Evolutionary conservation across 1,140 invertebrate genomes (phyloP).

Genomic region (Teleopsis dalmanni): DNA sequence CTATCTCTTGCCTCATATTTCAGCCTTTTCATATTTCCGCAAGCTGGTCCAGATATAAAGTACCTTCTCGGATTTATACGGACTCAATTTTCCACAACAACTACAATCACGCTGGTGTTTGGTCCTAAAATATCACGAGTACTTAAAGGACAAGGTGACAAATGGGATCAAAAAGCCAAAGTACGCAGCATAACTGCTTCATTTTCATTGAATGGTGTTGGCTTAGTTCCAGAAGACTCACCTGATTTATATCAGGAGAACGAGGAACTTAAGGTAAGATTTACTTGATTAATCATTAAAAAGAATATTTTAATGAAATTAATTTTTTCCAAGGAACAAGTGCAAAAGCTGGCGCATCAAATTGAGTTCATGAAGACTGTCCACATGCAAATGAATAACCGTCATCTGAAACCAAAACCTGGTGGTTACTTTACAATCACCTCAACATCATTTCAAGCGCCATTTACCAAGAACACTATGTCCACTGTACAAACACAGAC

Average conservation of each 20-base stretch:
- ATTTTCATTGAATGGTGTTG: slow-evolving; percentile 75
- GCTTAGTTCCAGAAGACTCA: slow-evolving; percentile 67
- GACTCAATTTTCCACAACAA: slow-evolving; percentile 78
- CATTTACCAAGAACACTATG: slow-evolving; percentile 35
- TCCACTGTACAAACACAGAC: slow-evolving; percentile 40
- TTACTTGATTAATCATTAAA: background rate
- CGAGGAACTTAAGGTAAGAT: slow-evolving; percentile 72
- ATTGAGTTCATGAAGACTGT: slow-evolving; percentile 90
- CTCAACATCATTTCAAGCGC: slow-evolving; percentile 44
- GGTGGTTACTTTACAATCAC: slow-evolving; percentile 67
- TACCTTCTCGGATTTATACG: slow-evolving; percentile 79
- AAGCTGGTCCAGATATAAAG: slow-evolving; percentile 81
- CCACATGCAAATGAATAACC: slow-evolving; percentile 85
- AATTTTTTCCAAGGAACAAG: slow-evolving; percentile 60
- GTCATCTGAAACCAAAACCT: slow-evolving; percentile 74
- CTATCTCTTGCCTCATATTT: background rate
- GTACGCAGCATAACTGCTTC: slow-evolving; percentile 74
- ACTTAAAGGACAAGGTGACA: slow-evolving; percentile 72
- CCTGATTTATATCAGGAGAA: slow-evolving; percentile 82
- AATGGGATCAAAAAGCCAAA: slow-evolving; percentile 73
- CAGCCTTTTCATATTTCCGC: slow-evolving; percentile 68
- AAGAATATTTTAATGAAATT: background rate
- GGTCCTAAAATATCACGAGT: slow-evolving; percentile 78
- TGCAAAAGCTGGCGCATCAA: slow-evolving; percentile 81
- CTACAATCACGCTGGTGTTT: slow-evolving; percentile 76